Percentiles rank a stretch among this genome's conserved stretches.
phyloP scores from a whole-genome alignment of 2,113 vertebrate genomes.

The Megaceryle maxima region DNA sequence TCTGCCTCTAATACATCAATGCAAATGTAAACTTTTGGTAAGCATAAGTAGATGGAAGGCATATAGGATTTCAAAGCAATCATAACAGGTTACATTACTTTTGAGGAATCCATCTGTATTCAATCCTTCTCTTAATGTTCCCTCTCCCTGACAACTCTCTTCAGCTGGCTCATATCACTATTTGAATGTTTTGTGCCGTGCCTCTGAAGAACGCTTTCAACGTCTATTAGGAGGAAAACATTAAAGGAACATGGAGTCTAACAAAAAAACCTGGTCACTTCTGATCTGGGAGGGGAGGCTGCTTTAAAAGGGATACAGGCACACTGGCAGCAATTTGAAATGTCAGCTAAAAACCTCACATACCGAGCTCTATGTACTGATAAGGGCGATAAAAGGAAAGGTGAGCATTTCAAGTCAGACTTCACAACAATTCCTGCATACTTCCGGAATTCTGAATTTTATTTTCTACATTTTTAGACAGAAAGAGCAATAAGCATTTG shows the following conservation, averaged over 20 bases:
- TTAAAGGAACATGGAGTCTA: constrained; percentile 63
- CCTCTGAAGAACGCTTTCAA: constrained; percentile 66
- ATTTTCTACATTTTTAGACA: background rate
- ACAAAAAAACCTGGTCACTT: constrained; percentile 46
- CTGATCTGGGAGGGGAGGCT: constrained; percentile 61
- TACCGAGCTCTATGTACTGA: background rate
- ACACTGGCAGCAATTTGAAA: constrained; percentile 34
- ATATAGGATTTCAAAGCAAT: constrained; percentile 69
- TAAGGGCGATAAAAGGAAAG: constrained; percentile 48
- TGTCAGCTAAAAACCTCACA: constrained; percentile 48
- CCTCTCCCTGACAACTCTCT: constrained; percentile 65
- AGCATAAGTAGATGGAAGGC: constrained; percentile 35
- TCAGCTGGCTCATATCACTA: constrained; percentile 63
- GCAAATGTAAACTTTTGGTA: constrained; percentile 55
- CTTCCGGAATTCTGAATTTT: constrained; percentile 9
- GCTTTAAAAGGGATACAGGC: constrained; percentile 47
- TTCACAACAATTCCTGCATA: constrained; percentile 50
- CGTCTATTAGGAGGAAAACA: constrained; percentile 62
- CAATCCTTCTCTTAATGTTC: constrained; percentile 61
- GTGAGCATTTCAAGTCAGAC: constrained; percentile 58
- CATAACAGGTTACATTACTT: constrained; percentile 71
- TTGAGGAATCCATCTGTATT: constrained; percentile 71
- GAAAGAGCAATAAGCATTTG: background rate
- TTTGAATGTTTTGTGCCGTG: constrained; percentile 54
- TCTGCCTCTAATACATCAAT: constrained; percentile 55